Evolutionary conservation across 2,113 vertebrate genomes (phyloP).

Genomic region (Bombycilla garrulus): DNA sequence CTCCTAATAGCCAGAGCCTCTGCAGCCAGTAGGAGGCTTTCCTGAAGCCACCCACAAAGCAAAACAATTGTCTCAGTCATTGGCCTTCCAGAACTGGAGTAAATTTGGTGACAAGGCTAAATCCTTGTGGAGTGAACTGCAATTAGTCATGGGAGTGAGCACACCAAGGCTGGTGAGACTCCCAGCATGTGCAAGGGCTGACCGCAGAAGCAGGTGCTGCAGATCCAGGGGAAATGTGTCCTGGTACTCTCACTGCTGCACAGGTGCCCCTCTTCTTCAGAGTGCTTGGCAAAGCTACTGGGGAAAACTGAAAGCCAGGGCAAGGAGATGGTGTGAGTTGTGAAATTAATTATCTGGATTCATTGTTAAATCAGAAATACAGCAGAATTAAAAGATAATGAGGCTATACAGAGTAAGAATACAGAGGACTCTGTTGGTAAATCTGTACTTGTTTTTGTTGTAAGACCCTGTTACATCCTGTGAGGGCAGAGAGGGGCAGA

Average conservation of each 20-base stretch:
- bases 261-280: not conserved
- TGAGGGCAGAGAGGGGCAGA: not conserved
- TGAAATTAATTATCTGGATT: not conserved
- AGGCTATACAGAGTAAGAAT: not conserved
- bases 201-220: not conserved
- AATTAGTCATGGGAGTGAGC: not conserved
- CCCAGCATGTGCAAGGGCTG: not conserved
- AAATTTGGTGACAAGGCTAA: not conserved
- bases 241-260: not conserved
- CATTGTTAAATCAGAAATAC: not conserved
- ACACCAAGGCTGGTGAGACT: not conserved
- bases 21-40: not conserved
- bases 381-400: not conserved
- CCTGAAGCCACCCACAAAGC: not conserved
- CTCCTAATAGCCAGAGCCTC: not conserved
- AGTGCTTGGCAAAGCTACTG: not conserved
- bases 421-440: not conserved
- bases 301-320: not conserved
- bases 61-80: not conserved
- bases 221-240: not conserved
- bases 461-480: not conserved
- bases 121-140: not conserved
- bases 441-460: not conserved
- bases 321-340: not conserved
- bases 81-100: not conserved